Evolutionary conservation across 2,888 invertebrate species (phyloP).

Genomic region (Plebejus anna): DNA sequence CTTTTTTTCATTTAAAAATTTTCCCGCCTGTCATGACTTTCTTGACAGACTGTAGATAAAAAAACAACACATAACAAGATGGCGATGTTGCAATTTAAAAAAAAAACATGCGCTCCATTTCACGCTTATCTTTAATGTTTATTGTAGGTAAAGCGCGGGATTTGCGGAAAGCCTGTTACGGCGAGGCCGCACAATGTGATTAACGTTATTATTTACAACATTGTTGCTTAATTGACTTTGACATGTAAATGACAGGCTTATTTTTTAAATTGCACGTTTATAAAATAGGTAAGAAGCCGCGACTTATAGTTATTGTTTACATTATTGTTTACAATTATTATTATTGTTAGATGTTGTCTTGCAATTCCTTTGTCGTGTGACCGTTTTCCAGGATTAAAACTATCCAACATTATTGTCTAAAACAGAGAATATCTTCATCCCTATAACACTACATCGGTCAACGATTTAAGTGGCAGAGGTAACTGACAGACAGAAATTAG

Average conservation of each 20-base stretch:
- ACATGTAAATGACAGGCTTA: constrained; percentile 17
- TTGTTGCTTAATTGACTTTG: not conserved
- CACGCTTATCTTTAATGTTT: constrained; percentile 43
- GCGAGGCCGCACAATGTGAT: constrained; percentile 23
- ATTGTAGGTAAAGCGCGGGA: constrained; percentile 50
- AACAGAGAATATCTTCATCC: too few species aligned
- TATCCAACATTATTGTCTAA: too few species aligned
- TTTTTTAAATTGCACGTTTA: constrained; percentile 9
- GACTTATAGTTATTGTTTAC: not conserved
- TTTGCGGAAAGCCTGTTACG: constrained; percentile 52
- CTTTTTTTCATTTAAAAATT: too few species aligned
- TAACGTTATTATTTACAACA: not conserved
- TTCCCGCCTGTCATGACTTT: too few species aligned
- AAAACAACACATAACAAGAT: not conserved
- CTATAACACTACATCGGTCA: too few species aligned
- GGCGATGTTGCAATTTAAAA: constrained; percentile 1
- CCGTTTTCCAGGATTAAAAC: too few species aligned
- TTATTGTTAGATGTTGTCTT: not conserved
- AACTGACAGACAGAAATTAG: too few species aligned
- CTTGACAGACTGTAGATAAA: not conserved
- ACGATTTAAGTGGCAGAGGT: too few species aligned
- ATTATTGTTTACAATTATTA: not conserved
- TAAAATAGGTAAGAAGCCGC: not conserved
- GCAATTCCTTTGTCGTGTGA: too few species aligned
- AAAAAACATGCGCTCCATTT: constrained; percentile 32